phyloP scores from a whole-genome alignment of 2,888 invertebrate species.

The Myopa tessellatipennis region DNA sequence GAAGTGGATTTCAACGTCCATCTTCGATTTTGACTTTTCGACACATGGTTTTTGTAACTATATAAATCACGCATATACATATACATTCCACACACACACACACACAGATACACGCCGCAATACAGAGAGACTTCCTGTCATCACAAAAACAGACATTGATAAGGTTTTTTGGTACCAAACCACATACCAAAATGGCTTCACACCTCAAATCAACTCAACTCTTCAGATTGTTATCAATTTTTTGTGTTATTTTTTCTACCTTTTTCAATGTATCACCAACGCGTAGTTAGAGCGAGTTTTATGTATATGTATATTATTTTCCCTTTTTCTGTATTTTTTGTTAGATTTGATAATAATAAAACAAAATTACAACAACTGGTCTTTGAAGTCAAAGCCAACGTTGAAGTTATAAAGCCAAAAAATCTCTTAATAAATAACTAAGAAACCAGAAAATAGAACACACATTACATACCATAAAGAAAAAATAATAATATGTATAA shows the following conservation, averaged over 20 bases:
- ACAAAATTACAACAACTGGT: background rate
- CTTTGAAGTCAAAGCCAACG: too few relatives aligned
- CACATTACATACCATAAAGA: too few relatives aligned
- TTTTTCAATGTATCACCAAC: constrained; percentile 38
- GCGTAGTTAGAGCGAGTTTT: constrained; percentile 16
- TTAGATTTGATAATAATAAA: constrained; percentile 4
- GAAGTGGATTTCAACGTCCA: background rate
- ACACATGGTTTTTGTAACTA: background rate
- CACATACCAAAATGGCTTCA: constrained; percentile 50
- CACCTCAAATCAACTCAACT: constrained; percentile 39
- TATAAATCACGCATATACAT: constrained; percentile 12
- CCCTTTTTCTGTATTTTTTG: background rate
- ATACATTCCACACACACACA: background rate
- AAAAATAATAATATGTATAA: too few relatives aligned
- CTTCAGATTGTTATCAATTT: constrained; percentile 39
- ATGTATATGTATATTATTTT: background rate
- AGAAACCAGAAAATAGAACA: too few relatives aligned
- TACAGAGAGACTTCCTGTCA: background rate
- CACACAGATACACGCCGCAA: background rate
- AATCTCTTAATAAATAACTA: too few relatives aligned
- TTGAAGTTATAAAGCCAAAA: too few relatives aligned
- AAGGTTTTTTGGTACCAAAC: constrained; percentile 14
- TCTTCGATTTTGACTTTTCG: constrained; percentile 21
- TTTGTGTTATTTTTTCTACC: constrained; percentile 23
- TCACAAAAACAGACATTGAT: constrained; percentile 15